Evolutionary conservation across 1,140 invertebrate genomes (phyloP).

Genomic region (Frieseomelitta varia): DNA sequence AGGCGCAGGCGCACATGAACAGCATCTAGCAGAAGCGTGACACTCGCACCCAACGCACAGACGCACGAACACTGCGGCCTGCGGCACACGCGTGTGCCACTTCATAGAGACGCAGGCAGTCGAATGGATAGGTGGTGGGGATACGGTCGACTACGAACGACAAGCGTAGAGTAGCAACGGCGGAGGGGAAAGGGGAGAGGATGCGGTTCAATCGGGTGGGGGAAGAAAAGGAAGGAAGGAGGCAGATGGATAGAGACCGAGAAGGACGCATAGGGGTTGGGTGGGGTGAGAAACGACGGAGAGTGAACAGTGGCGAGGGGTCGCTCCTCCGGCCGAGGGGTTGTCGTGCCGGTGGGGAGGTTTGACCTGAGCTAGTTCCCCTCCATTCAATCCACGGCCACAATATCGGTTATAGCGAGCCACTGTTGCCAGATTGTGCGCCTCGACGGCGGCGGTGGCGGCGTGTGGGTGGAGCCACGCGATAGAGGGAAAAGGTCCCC

Average conservation of each 20-base stretch:
- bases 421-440: slow-evolving; percentile 80
- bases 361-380: slow-evolving; percentile 81
- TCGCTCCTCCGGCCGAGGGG: slow-evolving; percentile 63
- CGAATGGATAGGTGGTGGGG: slow-evolving; percentile 24
- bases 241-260: slow-evolving; percentile 49
- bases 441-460: slow-evolving; percentile 54
- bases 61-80: slow-evolving; percentile 36
- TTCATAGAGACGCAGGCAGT: slow-evolving; percentile 44
- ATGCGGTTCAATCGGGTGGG: slow-evolving; percentile 30
- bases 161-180: not conserved
- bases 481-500: slow-evolving; percentile 67
- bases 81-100: slow-evolving; percentile 43
- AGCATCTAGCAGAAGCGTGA: slow-evolving; percentile 48
- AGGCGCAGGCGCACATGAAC: slow-evolving; percentile 48
- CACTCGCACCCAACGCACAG: slow-evolving; percentile 35
- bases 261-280: slow-evolving; percentile 61
- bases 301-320: slow-evolving; percentile 59
- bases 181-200: not conserved
- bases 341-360: slow-evolving; percentile 72
- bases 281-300: slow-evolving; percentile 45
- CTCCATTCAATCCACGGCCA: slow-evolving; percentile 81
- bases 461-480: slow-evolving; percentile 70
- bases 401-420: slow-evolving; percentile 81
- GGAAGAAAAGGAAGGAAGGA: slow-evolving; percentile 45
- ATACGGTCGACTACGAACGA: slow-evolving; percentile 18